Evolutionary conservation across 2,113 vertebrate species (phyloP).

Genomic region (Eublepharis macularius): DNA sequence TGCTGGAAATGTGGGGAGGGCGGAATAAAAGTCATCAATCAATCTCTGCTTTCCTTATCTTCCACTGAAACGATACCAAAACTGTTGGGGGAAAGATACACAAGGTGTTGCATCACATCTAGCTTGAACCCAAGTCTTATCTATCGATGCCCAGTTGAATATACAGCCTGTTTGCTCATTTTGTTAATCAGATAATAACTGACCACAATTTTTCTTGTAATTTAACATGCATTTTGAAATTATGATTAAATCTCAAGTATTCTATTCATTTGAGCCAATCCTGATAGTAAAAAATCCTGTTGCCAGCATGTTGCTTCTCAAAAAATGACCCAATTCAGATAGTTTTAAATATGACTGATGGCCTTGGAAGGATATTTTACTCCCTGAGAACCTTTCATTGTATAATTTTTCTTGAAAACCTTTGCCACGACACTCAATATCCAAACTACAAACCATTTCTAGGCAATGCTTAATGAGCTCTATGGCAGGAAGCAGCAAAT

Average conservation of each 20-base stretch:
- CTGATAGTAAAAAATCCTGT: not conserved
- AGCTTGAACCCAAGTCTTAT: too few species aligned
- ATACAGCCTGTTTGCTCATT: too few species aligned
- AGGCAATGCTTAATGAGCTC: not conserved
- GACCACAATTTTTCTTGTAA: not conserved
- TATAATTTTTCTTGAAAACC: too few species aligned
- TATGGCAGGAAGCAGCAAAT: not conserved
- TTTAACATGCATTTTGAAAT: not conserved
- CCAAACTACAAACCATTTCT: not conserved
- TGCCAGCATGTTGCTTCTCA: not conserved
- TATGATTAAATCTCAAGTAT: not conserved
- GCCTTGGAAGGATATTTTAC: not conserved
- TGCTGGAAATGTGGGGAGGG: too few species aligned
- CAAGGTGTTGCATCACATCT: too few species aligned
- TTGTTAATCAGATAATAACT: too few species aligned
- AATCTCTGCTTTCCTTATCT: too few species aligned
- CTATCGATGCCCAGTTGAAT: too few species aligned
- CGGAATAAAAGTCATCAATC: too few species aligned
- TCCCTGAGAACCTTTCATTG: not conserved
- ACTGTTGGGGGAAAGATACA: too few species aligned
- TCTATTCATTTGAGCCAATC: not conserved
- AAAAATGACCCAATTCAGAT: not conserved
- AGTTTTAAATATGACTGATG: too few species aligned
- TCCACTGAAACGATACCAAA: too few species aligned
- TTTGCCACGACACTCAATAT: not conserved